phyloP scores from a whole-genome alignment of 2,113 vertebrate species.

The Platichthys stellatus region DNA sequence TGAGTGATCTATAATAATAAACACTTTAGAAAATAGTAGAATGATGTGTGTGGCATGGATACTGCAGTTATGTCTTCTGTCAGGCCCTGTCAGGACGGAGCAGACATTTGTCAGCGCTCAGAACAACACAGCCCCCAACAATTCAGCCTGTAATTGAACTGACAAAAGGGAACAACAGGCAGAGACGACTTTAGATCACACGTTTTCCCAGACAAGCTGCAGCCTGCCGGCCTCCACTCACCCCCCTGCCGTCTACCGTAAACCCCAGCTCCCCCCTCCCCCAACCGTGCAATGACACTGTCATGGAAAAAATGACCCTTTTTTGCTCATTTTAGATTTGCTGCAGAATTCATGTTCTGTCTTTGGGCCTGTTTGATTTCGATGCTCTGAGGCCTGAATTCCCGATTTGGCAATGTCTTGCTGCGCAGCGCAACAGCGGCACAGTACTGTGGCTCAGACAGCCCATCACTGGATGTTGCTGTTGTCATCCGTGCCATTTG shows the following conservation, averaged over 20 bases:
- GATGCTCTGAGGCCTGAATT: slow-evolving; percentile 81
- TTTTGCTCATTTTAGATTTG: slow-evolving; percentile 68
- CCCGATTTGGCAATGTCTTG: slow-evolving; percentile 79
- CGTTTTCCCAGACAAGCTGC: slow-evolving; percentile 49
- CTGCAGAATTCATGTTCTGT: slow-evolving; percentile 77
- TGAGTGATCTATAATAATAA: slow-evolving; percentile 70
- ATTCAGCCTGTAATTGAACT: slow-evolving; percentile 67
- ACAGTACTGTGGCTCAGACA: slow-evolving; percentile 58
- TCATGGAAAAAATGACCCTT: slow-evolving; percentile 72
- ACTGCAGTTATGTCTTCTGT: slow-evolving; percentile 68
- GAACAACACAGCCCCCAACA: slow-evolving; percentile 65
- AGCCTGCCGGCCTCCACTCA: slow-evolving; percentile 38
- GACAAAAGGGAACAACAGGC: slow-evolving; percentile 68
- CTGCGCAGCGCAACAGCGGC: slow-evolving; percentile 62
- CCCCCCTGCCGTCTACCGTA: slow-evolving; percentile 38
- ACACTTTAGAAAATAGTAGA: slow-evolving; percentile 78
- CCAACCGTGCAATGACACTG: slow-evolving; percentile 67
- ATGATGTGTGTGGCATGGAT: slow-evolving; percentile 76
- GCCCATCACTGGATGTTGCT: slow-evolving; percentile 85
- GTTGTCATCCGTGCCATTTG: slow-evolving; percentile 87
- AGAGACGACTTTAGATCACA: slow-evolving; percentile 58
- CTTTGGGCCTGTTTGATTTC: slow-evolving; percentile 73
- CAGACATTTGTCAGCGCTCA: slow-evolving; percentile 67
- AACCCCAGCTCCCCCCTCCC: slow-evolving; percentile 58
- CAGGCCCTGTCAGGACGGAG: slow-evolving; percentile 71